These are phyloP conservation scores for Momotus momota DNA, from an alignment of 2,797 vertebrate genomes.

Conservation along the genomic window DNA sequence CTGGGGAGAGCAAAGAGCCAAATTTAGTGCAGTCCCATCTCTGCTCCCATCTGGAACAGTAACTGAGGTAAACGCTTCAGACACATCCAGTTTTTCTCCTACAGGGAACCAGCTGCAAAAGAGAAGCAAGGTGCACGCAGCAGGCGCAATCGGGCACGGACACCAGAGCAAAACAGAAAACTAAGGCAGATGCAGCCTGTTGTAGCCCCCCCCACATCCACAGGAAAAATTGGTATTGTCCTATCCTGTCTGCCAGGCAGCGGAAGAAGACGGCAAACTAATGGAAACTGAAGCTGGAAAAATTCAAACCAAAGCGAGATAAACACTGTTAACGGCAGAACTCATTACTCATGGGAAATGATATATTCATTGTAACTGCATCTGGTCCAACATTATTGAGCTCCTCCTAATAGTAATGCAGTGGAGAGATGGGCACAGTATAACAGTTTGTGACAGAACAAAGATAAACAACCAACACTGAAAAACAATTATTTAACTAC, in stretches of 20 bases:
- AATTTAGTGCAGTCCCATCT: background rate
- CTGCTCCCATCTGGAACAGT: background rate
- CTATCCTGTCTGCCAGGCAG: background rate
- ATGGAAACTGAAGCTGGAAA: constrained; percentile 6
- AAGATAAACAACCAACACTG: background rate
- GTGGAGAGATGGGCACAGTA: background rate
- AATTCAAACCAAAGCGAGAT: background rate
- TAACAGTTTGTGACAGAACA: background rate
- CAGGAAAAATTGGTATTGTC: background rate
- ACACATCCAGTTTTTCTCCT: background rate
- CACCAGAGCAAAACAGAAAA: background rate
- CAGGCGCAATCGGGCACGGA: fast-evolving
- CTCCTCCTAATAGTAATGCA: background rate
- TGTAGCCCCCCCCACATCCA: background rate
- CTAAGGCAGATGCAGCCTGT: background rate
- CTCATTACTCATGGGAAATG: constrained; percentile 9
- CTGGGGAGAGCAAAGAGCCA: background rate
- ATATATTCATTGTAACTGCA: background rate
- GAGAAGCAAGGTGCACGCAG: background rate
- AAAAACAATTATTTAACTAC: constrained; percentile 11
- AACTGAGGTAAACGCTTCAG: background rate
- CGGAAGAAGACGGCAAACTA: background rate
- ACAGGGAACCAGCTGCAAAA: background rate
- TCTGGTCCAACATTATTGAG: background rate
- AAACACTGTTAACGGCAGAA: background rate